Evolutionary conservation across 2,888 invertebrate species (phyloP).

Genomic region (Agriotes lineatus): DNA sequence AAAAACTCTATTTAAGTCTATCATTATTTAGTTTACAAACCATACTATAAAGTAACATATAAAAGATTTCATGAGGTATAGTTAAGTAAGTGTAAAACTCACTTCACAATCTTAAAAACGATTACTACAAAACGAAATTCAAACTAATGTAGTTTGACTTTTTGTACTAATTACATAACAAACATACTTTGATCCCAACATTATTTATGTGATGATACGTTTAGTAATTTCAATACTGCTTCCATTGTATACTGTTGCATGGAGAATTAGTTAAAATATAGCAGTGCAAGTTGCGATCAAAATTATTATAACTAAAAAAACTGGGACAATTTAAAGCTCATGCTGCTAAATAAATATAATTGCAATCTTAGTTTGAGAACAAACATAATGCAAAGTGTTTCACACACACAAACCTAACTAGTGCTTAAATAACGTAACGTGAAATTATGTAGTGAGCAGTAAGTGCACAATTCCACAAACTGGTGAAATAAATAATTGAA

Average conservation of each 20-base stretch:
- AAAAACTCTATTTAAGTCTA: background rate
- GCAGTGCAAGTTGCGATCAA: too few species aligned
- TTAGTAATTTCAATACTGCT: conserved; percentile 4
- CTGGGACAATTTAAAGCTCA: too few species aligned
- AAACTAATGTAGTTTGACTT: conserved; percentile 14
- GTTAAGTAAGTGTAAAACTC: conserved; percentile 5
- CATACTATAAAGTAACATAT: background rate
- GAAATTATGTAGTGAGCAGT: background rate
- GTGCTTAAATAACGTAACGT: background rate
- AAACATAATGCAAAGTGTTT: background rate
- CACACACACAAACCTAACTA: background rate
- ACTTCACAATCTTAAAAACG: conserved; percentile 1
- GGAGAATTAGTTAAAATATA: too few species aligned
- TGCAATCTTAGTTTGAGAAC: background rate
- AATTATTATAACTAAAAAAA: too few species aligned
- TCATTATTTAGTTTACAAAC: background rate
- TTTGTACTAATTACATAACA: conserved; percentile 1
- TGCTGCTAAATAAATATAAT: too few species aligned
- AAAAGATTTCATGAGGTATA: conserved; percentile 5
- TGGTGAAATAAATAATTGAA: background rate
- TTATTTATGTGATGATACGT: background rate
- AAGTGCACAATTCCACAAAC: too few species aligned
- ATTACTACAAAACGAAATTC: background rate
- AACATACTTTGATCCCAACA: background rate
- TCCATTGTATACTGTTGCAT: too few species aligned